A percentile compares a stretch with the other conserved stretches of the same genome.
Evolutionary conservation across 2,888 invertebrate genomes (phyloP).

Genomic region (Choristoneura rosaceana): DNA sequence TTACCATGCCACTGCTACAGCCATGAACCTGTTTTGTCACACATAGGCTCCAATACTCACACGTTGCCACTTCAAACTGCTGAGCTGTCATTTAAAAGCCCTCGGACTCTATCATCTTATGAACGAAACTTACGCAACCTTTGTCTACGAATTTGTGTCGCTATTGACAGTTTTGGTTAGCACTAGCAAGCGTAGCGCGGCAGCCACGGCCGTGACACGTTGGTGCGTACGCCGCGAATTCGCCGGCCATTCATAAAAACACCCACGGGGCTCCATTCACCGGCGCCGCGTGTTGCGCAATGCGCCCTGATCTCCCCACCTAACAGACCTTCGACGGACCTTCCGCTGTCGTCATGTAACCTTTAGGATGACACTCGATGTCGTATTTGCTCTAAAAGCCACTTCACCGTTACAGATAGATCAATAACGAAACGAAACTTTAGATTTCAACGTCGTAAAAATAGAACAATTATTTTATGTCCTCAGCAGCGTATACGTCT

Average conservation of each 20-base stretch:
- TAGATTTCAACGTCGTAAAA: constrained; percentile 8
- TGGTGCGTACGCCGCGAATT: constrained; percentile 80
- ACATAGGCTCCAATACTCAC: background rate
- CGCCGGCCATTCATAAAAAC: constrained; percentile 84
- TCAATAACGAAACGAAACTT: constrained; percentile 32
- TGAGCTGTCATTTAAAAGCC: background rate
- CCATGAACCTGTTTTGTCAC: background rate
- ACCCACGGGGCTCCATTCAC: constrained; percentile 79
- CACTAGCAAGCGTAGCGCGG: constrained; percentile 57
- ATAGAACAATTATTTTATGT: constrained; percentile 11
- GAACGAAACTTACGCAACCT: constrained; percentile 40
- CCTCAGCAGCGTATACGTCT: background rate
- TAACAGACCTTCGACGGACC: constrained; percentile 66
- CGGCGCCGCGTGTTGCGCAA: constrained; percentile 79
- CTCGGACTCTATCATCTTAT: constrained; percentile 16
- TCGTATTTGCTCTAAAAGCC: constrained; percentile 43
- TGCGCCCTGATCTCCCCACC: constrained; percentile 65
- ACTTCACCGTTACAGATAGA: constrained; percentile 33
- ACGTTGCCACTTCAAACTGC: background rate
- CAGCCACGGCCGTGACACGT: constrained; percentile 75
- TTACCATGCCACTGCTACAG: background rate
- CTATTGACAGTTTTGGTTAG: constrained; percentile 77
- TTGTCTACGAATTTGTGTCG: constrained; percentile 49
- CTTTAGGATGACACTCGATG: constrained; percentile 42
- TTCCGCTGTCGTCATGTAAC: constrained; percentile 55